Percentiles rank a stretch among this genome's conserved stretches.
phyloP scores from a whole-genome alignment of 2,888 invertebrate species.

The Eupithecia insigniata region DNA sequence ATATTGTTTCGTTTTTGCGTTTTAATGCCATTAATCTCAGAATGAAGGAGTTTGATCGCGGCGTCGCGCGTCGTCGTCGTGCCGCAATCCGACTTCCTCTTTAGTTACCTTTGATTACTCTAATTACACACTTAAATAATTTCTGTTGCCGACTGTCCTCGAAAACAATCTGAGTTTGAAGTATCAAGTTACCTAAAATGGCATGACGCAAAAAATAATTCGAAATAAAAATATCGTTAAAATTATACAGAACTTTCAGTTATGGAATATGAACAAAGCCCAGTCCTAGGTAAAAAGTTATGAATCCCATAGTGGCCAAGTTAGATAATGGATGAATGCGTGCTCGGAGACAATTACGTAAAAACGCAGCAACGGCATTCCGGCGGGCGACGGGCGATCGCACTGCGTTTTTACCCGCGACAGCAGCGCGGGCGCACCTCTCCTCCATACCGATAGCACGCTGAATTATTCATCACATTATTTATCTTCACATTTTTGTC shows the following conservation, averaged over 20 bases:
- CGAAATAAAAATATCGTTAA: slow-evolving; percentile 32
- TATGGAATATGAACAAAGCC: slow-evolving; percentile 47
- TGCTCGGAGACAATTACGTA: slow-evolving; percentile 81
- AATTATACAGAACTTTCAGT: slow-evolving; percentile 45
- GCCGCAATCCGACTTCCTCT: slow-evolving; percentile 27
- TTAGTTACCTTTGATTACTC: slow-evolving; percentile 28
- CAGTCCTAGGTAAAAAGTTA: slow-evolving; percentile 47
- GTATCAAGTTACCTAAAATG: slow-evolving; percentile 32
- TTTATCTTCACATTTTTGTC: slow-evolving; percentile 84
- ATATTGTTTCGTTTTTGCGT: slow-evolving; percentile 47
- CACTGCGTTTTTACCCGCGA: slow-evolving; percentile 65
- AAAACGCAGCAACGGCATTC: slow-evolving; percentile 79
- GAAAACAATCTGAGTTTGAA: slow-evolving; percentile 30
- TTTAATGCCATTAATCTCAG: slow-evolving; percentile 39
- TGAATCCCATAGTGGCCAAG: slow-evolving; percentile 46
- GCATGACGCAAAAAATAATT: slow-evolving; percentile 25
- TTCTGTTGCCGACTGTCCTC: slow-evolving; percentile 23
- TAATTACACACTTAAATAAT: slow-evolving; percentile 26
- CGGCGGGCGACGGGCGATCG: slow-evolving; percentile 64
- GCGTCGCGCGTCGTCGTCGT: slow-evolving; percentile 1
- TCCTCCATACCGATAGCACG: slow-evolving; percentile 81
- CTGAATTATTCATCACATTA: slow-evolving; percentile 83
- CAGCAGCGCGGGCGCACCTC: slow-evolving; percentile 60
- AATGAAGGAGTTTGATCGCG: slow-evolving; percentile 26
- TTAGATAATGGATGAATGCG: slow-evolving; percentile 83